Evolutionary conservation across 2,113 vertebrate species (phyloP), one percentile per base, ranked within the genome.

Genomic region (Cnemophilus loriae): DNA sequence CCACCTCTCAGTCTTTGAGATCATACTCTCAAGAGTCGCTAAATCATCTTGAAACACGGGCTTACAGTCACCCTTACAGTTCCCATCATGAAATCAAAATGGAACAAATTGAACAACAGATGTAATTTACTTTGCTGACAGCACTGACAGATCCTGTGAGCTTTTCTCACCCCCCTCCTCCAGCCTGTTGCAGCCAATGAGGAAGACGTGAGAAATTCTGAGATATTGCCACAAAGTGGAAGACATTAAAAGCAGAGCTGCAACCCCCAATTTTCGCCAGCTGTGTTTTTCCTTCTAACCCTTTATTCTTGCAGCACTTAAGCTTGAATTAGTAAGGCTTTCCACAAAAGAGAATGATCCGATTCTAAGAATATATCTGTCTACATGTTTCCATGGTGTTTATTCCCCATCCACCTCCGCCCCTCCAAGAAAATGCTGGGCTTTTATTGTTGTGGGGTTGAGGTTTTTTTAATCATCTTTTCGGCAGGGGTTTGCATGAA

Each of bases 231-330:
- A 96, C 95, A 69, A 90, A 92, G 77, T 69, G 47, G 91, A 95
- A 95, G 96, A 92, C 18, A 42, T 82, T 93, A 93, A 94, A 93
- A 0, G 44, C 94, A 92, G 75, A 94, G 84, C 63, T 60, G 90
- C 87, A 97, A 96, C 97, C 88, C 87, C 95, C 94, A 97, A 95
- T 98, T 98, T 98, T 92, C 35, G 0, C 87, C 98, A 98, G 97
- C 98, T 98, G 97, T 97, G 97, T 97, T 98, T 97, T 98, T 91
- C 93, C 94, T 97, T 89, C 87, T 97, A 95, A 93, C 81, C 91
- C 77, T 94, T 91, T 96, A 96, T 97, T 96, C 56, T 95, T 84
- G 85, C 59, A 91, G 93, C 57, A 56, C 93, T 94, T 77, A 87
- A 83, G 67, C 96, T 97, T 93, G 91, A 96, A 96, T 96, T 85